Evolutionary conservation across 2,113 vertebrate genomes (phyloP).

Genomic region (Tretioscincus oriximinensis): DNA sequence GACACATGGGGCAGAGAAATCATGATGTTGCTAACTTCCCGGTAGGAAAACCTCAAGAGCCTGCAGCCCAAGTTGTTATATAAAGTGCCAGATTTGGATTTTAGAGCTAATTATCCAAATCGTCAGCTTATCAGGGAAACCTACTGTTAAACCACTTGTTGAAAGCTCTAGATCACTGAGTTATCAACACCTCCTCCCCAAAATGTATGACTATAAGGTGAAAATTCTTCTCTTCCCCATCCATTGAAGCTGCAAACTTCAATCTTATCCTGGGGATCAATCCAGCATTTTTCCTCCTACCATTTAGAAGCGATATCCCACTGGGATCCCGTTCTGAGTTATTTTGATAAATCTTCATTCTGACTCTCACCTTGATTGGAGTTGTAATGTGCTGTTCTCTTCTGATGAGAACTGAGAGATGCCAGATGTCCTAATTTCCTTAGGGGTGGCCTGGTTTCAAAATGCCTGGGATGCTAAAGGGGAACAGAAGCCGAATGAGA

Average conservation of each 20-base stretch:
- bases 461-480: neutral
- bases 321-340: neutral
- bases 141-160: no score
- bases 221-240: no score
- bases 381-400: neutral
- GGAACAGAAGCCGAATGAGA: neutral
- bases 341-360: neutral
- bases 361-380: neutral
- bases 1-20: no score
- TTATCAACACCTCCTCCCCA: no score
- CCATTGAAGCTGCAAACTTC: no score
- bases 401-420: neutral
- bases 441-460: slow-evolving; percentile 1
- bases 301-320: neutral
- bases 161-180: no score
- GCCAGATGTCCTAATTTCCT: neutral
- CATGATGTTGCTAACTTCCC: no score
- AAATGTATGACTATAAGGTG: neutral
- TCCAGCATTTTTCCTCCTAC: neutral
- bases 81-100: no score
- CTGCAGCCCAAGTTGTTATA: no score
- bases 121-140: no score
- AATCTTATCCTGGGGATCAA: neutral
- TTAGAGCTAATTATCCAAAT: no score
- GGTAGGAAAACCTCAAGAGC: no score